Percentiles rank a stretch among this genome's conserved stretches.
Evolutionary conservation across 2,797 vertebrate species (phyloP).

Genomic region (Eremophila alpestris): DNA sequence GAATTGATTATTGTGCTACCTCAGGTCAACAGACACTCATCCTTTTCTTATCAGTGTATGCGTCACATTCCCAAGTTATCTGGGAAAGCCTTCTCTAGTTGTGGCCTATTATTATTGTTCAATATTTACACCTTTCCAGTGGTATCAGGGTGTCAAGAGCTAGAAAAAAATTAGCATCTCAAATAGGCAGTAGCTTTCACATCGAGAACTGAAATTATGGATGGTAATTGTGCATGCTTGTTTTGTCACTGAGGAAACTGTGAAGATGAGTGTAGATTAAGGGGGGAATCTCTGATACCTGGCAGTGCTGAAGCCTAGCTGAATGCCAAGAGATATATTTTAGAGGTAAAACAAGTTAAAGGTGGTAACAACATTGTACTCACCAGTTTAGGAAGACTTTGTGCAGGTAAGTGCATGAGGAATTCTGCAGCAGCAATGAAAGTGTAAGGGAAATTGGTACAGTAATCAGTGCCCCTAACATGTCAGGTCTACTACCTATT

Average conservation of each 20-base stretch:
- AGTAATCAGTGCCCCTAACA: background rate
- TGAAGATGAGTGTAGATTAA: background rate
- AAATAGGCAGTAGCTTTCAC: background rate
- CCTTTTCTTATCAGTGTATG: background rate
- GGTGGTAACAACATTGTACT: background rate
- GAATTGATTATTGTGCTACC: background rate
- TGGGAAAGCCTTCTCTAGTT: background rate
- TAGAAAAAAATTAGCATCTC: background rate
- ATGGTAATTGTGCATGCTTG: background rate
- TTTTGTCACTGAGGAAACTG: background rate
- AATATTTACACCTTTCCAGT: background rate
- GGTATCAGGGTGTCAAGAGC: background rate
- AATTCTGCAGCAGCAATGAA: background rate
- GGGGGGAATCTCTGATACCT: background rate
- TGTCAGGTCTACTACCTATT: background rate
- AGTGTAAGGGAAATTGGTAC: background rate
- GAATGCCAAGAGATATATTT: background rate
- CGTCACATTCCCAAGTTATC: background rate
- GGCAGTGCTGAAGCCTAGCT: background rate
- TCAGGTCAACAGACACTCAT: background rate
- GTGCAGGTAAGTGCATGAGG: background rate
- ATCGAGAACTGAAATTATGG: fast-evolving
- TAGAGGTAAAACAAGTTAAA: background rate
- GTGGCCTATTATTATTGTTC: background rate
- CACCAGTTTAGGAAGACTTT: background rate